Percentiles rank a stretch among this genome's conserved stretches.
Conservation (phyloP, 2,113 vertebrate genomes). For the Leucoraja erinaceus region DNA sequence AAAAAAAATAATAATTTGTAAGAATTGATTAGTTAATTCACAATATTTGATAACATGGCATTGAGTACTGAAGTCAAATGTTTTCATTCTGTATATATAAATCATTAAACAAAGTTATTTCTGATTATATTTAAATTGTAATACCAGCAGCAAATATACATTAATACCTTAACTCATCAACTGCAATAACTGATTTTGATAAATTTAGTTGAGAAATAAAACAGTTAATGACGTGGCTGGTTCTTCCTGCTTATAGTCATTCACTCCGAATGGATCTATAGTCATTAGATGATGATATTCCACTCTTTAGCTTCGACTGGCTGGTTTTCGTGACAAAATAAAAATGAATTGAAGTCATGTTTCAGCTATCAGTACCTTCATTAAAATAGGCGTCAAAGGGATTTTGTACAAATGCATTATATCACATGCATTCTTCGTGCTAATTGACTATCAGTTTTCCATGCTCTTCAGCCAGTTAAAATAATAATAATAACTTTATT, state of each 20-base stretch:
- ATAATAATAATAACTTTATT: no score
- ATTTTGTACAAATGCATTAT: background rate
- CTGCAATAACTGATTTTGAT: background rate
- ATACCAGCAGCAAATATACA: background rate
- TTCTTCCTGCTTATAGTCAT: background rate
- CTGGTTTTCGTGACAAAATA: background rate
- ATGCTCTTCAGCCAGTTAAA: background rate
- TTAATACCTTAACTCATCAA: background rate
- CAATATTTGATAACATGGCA: slow-evolving; percentile 43
- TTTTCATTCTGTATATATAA: slow-evolving; percentile 52
- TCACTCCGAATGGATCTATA: background rate
- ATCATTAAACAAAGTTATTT: slow-evolving; percentile 39
- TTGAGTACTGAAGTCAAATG: slow-evolving; percentile 40
- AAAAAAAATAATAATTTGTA: slow-evolving; percentile 4
- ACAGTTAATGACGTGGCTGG: background rate
- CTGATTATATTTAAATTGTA: background rate
- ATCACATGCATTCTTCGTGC: background rate
- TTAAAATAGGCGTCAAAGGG: background rate
- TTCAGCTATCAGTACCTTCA: background rate
- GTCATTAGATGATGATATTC: background rate
- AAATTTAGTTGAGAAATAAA: background rate
- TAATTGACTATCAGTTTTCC: background rate
- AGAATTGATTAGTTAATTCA: slow-evolving; percentile 47
- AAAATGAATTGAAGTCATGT: background rate
- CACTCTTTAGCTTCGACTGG: background rate